These are phyloP conservation scores for Eupithecia dodoneata DNA, from an alignment of 2,888 invertebrate genomes.

Conservation along the genomic window DNA sequence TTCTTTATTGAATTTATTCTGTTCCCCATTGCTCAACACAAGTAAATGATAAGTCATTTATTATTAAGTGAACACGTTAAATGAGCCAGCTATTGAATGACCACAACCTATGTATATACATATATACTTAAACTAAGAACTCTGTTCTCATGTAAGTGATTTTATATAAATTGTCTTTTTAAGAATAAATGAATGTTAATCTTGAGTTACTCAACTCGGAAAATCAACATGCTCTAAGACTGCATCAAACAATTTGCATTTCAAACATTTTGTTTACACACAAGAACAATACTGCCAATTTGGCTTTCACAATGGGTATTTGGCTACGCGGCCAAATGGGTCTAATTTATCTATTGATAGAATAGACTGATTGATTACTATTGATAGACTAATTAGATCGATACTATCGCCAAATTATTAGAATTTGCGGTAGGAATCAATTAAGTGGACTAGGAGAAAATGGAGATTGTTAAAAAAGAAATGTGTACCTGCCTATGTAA, in stretches of 20 bases:
- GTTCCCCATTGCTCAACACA: too few relatives aligned
- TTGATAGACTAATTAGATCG: conserved; percentile 1
- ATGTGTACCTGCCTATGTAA: too few relatives aligned
- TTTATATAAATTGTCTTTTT: too few relatives aligned
- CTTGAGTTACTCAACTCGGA: too few relatives aligned
- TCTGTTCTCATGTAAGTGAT: too few relatives aligned
- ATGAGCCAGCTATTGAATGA: too few relatives aligned
- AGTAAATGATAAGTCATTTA: too few relatives aligned
- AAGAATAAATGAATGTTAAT: too few relatives aligned
- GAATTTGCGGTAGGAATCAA: background rate
- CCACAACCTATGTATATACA: too few relatives aligned
- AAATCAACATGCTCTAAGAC: background rate
- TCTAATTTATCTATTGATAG: conserved; percentile 20
- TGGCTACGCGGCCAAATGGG: conserved; percentile 25
- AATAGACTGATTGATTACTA: background rate
- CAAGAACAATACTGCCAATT: conserved; percentile 21
- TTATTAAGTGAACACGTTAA: too few relatives aligned
- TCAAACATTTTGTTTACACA: conserved; percentile 21
- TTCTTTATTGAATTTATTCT: too few relatives aligned
- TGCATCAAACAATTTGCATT: conserved; percentile 4
- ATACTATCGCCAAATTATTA: background rate
- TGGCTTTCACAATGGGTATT: conserved; percentile 23
- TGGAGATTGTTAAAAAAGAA: background rate
- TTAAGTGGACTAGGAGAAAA: background rate
- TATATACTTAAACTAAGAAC: too few relatives aligned